Conservation (phyloP, 2,888 invertebrate species). For the Thymelicus acteon region DNA sequence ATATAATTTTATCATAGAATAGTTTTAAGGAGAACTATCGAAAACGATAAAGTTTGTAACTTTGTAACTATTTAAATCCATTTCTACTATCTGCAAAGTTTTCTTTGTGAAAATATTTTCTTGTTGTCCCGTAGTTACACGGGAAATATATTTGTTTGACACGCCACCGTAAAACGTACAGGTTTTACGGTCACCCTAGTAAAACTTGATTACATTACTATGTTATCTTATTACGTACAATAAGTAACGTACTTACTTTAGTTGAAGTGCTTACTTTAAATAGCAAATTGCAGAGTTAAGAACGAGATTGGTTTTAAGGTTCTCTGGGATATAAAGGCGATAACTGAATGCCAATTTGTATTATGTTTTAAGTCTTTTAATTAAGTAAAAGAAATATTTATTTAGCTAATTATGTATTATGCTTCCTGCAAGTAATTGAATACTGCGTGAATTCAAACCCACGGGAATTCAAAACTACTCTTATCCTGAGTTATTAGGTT, state of each 20-base stretch:
- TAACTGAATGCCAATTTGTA: too few species aligned
- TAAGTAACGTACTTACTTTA: conserved; percentile 1
- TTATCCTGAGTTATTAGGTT: too few species aligned
- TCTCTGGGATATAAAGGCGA: neutral
- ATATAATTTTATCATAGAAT: conserved; percentile 8
- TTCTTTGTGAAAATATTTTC: conserved; percentile 30
- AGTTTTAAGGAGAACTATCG: conserved; percentile 13
- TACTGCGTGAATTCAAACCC: too few species aligned
- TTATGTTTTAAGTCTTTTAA: too few species aligned
- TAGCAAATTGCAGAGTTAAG: conserved; percentile 3
- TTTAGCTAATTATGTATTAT: too few species aligned
- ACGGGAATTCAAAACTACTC: too few species aligned
- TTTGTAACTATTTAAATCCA: conserved; percentile 35
- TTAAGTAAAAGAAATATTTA: too few species aligned
- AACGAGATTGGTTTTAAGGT: neutral
- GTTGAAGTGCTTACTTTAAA: conserved; percentile 24
- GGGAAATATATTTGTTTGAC: conserved; percentile 30
- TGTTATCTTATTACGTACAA: conserved; percentile 29
- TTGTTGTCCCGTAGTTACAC: conserved; percentile 29
- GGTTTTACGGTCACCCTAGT: conserved; percentile 32
- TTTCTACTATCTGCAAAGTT: conserved; percentile 32
- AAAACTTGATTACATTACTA: conserved; percentile 33
- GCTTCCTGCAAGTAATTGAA: too few species aligned
- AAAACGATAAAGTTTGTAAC: conserved; percentile 16
- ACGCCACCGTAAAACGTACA: conserved; percentile 34